Evolutionary conservation across 2,888 invertebrate species (phyloP).

Genomic region (Pachydiplax longipennis): DNA sequence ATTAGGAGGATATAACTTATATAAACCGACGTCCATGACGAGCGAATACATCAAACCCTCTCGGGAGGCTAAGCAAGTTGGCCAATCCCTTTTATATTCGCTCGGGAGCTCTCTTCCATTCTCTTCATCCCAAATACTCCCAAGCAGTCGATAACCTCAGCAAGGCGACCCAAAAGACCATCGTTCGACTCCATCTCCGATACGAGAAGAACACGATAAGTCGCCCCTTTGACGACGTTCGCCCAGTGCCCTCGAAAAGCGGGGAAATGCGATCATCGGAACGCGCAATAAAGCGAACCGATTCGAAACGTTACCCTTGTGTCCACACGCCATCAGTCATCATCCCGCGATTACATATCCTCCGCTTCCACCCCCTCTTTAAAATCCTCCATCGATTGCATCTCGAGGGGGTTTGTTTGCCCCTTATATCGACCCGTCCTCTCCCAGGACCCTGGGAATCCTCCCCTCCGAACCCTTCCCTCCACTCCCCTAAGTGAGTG

Average conservation of each 20-base stretch:
- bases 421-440: not conserved
- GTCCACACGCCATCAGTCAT: not conserved
- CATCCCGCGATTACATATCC: not conserved
- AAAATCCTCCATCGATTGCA: not conserved
- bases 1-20: no score
- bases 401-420: not conserved
- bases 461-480: not conserved
- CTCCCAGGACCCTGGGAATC: not conserved
- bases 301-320: not conserved
- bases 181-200: not conserved
- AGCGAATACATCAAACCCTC: no score
- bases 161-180: not conserved
- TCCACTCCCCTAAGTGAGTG: not conserved
- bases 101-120: not conserved
- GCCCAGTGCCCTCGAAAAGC: not conserved
- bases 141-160: not conserved
- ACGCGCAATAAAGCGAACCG: not conserved
- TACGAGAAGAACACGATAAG: not conserved
- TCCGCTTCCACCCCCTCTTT: not conserved
- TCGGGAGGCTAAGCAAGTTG: not conserved
- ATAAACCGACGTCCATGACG: no score
- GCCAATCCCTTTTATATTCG: not conserved
- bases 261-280: not conserved
- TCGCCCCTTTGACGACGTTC: not conserved
- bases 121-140: not conserved